Base-by-base conservation (phyloP, 2,113 vertebrate species). In the Circaetus cinerascens region DNA sequence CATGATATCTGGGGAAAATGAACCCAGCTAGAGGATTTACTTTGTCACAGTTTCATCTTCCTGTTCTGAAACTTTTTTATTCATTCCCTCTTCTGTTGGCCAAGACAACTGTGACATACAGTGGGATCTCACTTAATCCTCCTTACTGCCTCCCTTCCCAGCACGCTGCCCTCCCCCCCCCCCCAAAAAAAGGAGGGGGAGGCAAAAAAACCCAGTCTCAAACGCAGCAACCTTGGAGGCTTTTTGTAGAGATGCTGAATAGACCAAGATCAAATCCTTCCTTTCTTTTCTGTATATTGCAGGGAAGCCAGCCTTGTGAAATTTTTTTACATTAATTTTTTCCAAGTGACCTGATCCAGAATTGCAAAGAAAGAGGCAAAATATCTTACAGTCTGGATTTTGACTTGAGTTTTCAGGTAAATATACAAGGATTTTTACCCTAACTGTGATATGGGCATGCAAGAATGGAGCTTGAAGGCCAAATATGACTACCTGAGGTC, bases 91-190 rank as follows among this genome's bases (percentile, higher is more conserved):
- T 83, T 57, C 34, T 64, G 5, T 40, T 62, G 45, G 16, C 29
- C 17, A 57, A 82, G 75, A 15, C 45, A 46, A 38, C 18, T 79
- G 17, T 60, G 43, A 51, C 23, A 13, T 59, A 32, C 1, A 18
- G n/a, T 32, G 13, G 34, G 13, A 56, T 78, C 76, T 88, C 53
- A 11, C 13, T 78, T 74, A 74, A n/a, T 57, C 9, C 7, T 56
- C 38, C 21, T 46, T 51, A 46, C 45, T 4, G 9, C 7, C 8
- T 20, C 55, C 10, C 10, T 15, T 10, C 21, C 3, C 67, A 64
- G 50, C 14, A 14, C 6, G 13, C 41, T 3, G 41, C 14, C 4
- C 1, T 0, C 7, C 23, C 6, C 20, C 10, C 15, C 30, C 19
- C 11, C 10, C 23, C 30, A 43, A 14, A 32, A 22, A 32, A 9